phyloP scores from a whole-genome alignment of 2,113 vertebrate species.

The Shinisaurus crocodilurus region DNA sequence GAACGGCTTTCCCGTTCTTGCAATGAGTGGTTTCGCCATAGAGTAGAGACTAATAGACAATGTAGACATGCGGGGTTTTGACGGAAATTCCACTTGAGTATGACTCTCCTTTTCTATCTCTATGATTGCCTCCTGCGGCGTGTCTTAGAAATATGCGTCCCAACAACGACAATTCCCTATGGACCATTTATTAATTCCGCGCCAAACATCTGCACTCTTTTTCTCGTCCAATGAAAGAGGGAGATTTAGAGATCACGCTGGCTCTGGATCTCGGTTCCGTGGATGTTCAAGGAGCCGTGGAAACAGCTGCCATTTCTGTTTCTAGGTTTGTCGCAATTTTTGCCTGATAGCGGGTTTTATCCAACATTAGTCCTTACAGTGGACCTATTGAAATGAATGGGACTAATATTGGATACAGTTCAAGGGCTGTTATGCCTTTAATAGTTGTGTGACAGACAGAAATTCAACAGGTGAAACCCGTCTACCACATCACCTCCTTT shows the following conservation, averaged over 20 bases:
- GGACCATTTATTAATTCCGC: neutral
- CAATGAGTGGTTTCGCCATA: neutral
- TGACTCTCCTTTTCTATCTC: no score
- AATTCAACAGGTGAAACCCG: neutral
- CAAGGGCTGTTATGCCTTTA: neutral
- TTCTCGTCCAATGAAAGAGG: neutral
- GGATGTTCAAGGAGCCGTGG: neutral
- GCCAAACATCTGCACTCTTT: neutral
- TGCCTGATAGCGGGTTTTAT: no score
- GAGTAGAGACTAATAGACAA: neutral
- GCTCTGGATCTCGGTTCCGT: neutral
- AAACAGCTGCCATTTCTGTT: neutral
- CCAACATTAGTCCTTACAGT: no score
- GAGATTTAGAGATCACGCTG: neutral
- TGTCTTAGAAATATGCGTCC: neutral
- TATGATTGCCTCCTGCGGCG: neutral
- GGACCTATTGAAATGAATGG: no score
- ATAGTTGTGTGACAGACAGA: neutral
- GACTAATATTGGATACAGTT: no score
- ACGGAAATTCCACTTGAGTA: neutral
- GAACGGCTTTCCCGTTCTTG: neutral
- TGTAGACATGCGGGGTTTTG: no score
- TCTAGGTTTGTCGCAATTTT: no score
- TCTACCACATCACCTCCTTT: neutral
- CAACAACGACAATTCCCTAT: neutral